Evolutionary conservation across 1,140 invertebrate genomes (phyloP).

Genomic region (Euura lappo): DNA sequence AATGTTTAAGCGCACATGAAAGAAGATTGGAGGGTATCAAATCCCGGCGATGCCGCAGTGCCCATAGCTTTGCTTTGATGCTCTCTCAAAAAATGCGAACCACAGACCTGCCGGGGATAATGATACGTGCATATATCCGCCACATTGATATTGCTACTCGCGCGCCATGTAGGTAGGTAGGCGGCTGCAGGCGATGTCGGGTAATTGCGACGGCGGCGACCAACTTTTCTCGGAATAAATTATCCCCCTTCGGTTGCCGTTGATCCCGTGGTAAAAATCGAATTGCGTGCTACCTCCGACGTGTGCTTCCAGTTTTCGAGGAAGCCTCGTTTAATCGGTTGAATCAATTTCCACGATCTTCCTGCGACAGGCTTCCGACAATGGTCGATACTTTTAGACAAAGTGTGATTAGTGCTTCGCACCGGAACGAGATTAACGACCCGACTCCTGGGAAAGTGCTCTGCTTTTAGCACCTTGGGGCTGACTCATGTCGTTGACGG

Average conservation of each 20-base stretch:
- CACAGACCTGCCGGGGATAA: background rate
- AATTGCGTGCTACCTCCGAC: background rate
- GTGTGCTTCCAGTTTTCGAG: background rate
- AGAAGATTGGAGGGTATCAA: background rate
- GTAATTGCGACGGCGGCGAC: background rate
- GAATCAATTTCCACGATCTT: too few species aligned
- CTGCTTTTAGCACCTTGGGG: background rate
- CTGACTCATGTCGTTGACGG: background rate
- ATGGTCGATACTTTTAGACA: too few species aligned
- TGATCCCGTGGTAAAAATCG: background rate
- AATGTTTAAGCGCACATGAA: background rate
- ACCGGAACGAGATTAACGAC: background rate
- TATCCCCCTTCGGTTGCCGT: background rate
- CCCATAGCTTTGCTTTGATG: background rate
- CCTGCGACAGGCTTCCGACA: too few species aligned
- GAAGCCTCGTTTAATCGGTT: background rate
- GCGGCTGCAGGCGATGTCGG: conserved; percentile 1
- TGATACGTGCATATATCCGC: conserved; percentile 6
- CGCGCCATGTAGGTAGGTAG: background rate
- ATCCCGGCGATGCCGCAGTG: background rate
- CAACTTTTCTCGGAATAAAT: conserved; percentile 7
- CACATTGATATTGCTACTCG: conserved; percentile 1
- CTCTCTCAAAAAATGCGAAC: background rate
- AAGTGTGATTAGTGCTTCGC: conserved; percentile 3
- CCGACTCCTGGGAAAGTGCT: background rate